Base-by-base conservation (phyloP, 2,113 vertebrate genomes). In the Hylia prasina region DNA sequence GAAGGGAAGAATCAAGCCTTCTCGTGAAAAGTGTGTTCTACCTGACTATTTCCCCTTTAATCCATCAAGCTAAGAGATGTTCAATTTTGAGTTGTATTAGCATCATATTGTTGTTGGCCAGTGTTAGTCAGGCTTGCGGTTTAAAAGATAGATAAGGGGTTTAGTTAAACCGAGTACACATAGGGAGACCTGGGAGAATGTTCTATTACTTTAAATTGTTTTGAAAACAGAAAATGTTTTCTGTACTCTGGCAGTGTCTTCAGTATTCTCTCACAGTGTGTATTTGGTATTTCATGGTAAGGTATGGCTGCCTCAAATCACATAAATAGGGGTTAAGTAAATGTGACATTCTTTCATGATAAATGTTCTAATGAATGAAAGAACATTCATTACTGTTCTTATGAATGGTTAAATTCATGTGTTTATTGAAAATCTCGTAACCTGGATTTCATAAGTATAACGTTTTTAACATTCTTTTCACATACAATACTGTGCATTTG, bases 151-250 rank as follows among this genome's bases (percentile, higher is more conserved):
- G 14, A 19, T 64, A 37, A 93, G 87, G 60, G 85, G 83, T 91
- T 91, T 86, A 94, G 90, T 95, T 87, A 92, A 87, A 89, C 48
- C 12, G 35, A 82, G 68, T 90, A 25, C 91, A 70, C n/a, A 8
- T 57, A 88, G 92, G 24, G 42, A 84, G 58, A 90, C 70, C 65
- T 27, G 71, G 40, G 90, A 56, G 42, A 78, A 58, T 0, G 11
- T 66, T 84, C 17, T 86, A 78, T 69, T 88, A 24, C 28, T 51
- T 76, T 24, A 63, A 88, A 84, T 48, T 79, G 83, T 90, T 96
- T n/a, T 33, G 35, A 72, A 94, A 97, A 65, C 61, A 45, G 48
- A 72, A 93, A 90, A 82, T 92, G 72, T 53, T 95, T 94, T 92
- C 91, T 85, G 78, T 92, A 60, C 79, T 91, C 60, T 57, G 82